Percentiles rank a stretch among this genome's conserved stretches.
Evolutionary conservation across 2,888 invertebrate species (phyloP).

Genomic region (Cryptosula pallasiana): DNA sequence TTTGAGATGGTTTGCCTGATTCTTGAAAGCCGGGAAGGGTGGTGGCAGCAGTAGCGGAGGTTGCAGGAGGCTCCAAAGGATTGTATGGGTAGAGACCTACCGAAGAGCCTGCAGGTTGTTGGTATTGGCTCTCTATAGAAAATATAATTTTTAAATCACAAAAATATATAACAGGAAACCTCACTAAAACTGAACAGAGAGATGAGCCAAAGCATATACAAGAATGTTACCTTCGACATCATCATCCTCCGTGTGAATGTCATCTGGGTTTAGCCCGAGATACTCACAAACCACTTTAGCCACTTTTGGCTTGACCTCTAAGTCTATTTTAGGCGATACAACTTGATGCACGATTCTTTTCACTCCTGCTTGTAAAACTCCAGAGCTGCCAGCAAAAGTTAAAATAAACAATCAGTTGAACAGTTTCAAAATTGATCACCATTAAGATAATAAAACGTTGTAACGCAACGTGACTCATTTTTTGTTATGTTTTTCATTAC

Average conservation of each 20-base stretch:
- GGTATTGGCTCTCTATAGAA: not conserved
- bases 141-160: no score
- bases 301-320: constrained; percentile 81
- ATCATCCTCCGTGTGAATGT: constrained; percentile 25
- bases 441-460: no score
- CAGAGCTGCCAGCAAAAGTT: constrained; percentile 65
- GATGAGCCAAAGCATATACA: no score
- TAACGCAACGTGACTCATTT: no score
- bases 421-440: no score
- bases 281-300: constrained; percentile 84
- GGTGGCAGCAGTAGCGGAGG: not conserved
- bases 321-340: constrained; percentile 83
- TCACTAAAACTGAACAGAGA: no score
- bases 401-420: no score
- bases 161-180: no score
- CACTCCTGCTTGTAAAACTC: constrained; percentile 82
- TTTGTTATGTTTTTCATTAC: no score
- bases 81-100: not conserved
- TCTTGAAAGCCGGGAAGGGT: not conserved
- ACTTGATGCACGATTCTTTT: constrained; percentile 93
- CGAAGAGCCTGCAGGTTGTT: not conserved
- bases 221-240: constrained; percentile 15
- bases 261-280: constrained; percentile 65
- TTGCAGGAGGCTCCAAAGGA: not conserved
- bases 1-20: not conserved